These are phyloP conservation scores for Ictidomys tridecemlineatus DNA, from an alignment of 2,113 vertebrate genomes.

Conservation along the genomic window DNA sequence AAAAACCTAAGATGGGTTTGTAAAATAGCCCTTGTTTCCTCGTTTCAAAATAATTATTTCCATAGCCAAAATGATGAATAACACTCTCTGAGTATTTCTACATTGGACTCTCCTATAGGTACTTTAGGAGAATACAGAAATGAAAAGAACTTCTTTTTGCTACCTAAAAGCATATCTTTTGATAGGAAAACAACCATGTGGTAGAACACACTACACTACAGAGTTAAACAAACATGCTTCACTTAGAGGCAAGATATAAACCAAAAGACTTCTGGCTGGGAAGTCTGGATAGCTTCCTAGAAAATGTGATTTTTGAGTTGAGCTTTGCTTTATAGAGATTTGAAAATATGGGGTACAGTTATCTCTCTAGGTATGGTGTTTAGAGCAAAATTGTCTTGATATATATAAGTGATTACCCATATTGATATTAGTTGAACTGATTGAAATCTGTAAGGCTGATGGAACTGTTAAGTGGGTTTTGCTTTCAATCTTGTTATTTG, in stretches of 20 bases:
- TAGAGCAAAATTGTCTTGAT: background rate
- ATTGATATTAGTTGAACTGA: background rate
- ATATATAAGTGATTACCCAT: background rate
- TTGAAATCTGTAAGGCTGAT: slow-evolving; percentile 6
- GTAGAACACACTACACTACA: background rate
- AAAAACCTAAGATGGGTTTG: background rate
- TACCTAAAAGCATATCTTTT: background rate
- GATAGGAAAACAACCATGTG: background rate
- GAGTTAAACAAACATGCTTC: background rate
- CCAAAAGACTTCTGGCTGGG: background rate
- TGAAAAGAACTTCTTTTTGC: background rate
- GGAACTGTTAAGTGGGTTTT: background rate
- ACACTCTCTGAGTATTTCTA: background rate
- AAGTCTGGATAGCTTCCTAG: background rate
- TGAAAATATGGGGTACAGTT: background rate
- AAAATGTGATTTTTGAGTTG: background rate
- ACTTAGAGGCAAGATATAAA: background rate
- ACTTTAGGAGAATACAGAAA: background rate
- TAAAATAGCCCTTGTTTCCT: slow-evolving; percentile 21
- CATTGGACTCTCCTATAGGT: background rate
- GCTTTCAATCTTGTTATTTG: background rate
- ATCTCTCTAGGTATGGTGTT: background rate
- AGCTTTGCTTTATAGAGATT: background rate
- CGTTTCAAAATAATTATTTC: slow-evolving; percentile 28
- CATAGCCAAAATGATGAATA: background rate